Conservation (phyloP, 2,113 vertebrate genomes). For the Patagioenas fasciata region DNA sequence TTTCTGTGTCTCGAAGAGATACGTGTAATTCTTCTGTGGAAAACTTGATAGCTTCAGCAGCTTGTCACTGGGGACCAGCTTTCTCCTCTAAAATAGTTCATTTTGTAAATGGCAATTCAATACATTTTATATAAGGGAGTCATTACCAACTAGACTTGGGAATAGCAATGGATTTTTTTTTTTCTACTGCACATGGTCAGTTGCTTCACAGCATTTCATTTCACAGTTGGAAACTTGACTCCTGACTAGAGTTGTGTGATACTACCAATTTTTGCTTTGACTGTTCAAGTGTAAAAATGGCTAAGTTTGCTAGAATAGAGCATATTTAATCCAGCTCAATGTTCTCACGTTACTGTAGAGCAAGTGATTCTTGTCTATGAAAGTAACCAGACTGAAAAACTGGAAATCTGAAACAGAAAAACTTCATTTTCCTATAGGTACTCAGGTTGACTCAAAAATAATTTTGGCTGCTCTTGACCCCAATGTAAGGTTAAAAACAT, state of each 20-base stretch:
- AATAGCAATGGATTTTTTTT: background rate
- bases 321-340: background rate
- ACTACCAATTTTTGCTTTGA: conserved; percentile 43
- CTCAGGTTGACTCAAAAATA: background rate
- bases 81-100: conserved; percentile 1
- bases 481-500: background rate
- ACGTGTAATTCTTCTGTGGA: background rate
- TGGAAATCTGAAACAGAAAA: background rate
- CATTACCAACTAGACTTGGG: background rate
- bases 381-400: background rate
- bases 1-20: background rate
- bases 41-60: background rate
- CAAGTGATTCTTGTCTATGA: conserved; percentile 3
- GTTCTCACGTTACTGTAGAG: background rate
- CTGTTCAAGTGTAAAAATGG: conserved; percentile 21
- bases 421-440: background rate
- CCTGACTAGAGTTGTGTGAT: conserved; percentile 4
- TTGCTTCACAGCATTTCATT: conserved; percentile 9
- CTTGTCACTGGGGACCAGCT: background rate
- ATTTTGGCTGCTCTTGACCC: background rate
- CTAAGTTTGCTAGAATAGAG: conserved; percentile 15
- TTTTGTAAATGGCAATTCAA: conserved; percentile 32
- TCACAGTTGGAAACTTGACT: conserved; percentile 48
- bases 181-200: background rate
- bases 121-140: conserved; percentile 15